Conservation (phyloP, 2,113 vertebrate species). For the Spea bombifrons region DNA sequence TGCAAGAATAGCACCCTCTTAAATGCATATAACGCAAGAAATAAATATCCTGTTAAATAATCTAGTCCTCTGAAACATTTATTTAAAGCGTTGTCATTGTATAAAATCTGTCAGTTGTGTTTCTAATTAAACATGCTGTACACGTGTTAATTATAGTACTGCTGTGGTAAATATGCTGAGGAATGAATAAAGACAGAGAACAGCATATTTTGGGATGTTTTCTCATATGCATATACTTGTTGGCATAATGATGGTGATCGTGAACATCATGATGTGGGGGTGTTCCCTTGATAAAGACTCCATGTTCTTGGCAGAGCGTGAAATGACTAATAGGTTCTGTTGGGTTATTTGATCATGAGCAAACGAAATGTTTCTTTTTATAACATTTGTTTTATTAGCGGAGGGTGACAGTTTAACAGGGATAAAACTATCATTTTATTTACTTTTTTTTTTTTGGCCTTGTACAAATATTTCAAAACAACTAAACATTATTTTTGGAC, state of each 20-base stretch:
- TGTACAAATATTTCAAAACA: conserved; percentile 7
- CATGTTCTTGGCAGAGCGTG: conserved; percentile 57
- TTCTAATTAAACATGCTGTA: conserved; percentile 65
- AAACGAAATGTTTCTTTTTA: conserved; percentile 53
- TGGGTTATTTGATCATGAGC: conserved; percentile 63
- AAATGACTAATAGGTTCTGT: conserved; percentile 63
- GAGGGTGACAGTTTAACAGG: conserved; percentile 22
- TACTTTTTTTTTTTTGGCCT: neutral
- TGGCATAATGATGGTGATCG: conserved; percentile 54
- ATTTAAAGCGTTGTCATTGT: conserved; percentile 32
- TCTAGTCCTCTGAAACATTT: conserved; percentile 5
- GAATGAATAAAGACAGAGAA: conserved; percentile 54
- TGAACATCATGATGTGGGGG: conserved; percentile 55
- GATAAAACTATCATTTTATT: neutral
- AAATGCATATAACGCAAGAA: too few relatives aligned
- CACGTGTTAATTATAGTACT: conserved; percentile 60
- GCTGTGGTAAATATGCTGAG: conserved; percentile 60
- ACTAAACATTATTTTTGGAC: neutral
- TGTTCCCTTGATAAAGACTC: conserved; percentile 58
- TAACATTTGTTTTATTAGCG: conserved; percentile 29
- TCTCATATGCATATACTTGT: conserved; percentile 59
- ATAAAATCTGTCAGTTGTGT: conserved; percentile 58
- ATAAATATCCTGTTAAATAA: neutral
- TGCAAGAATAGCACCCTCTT: too few relatives aligned
- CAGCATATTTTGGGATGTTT: conserved; percentile 58